Evolutionary conservation across 64 coral and sea anemone species (phyloP).

Genomic region (Stichodactyla mertensii): DNA sequence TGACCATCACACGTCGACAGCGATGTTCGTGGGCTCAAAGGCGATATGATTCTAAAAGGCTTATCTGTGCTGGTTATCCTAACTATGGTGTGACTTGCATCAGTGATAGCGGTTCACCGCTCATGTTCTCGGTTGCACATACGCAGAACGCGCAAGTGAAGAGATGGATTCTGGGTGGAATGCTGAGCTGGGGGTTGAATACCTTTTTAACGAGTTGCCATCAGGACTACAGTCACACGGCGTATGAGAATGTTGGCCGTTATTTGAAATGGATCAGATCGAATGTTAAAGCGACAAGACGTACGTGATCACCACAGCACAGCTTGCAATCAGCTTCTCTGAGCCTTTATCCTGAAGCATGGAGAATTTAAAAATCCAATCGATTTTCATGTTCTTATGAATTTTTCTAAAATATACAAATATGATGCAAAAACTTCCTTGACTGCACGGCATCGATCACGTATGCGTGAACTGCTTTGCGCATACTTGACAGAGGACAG

Average conservation of each 20-base stretch:
- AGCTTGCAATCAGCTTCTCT: too few species aligned
- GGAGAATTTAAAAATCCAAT: neutral
- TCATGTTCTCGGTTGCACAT: slow-evolving; percentile 73
- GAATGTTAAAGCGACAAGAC: slow-evolving; percentile 2
- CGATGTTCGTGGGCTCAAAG: slow-evolving; percentile 37
- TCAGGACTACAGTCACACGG: slow-evolving; percentile 54
- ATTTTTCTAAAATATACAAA: neutral
- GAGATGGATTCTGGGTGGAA: slow-evolving; percentile 77
- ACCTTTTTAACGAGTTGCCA: slow-evolving; percentile 51
- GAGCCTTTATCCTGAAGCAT: neutral
- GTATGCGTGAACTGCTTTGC: too few species aligned
- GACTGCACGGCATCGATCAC: too few species aligned
- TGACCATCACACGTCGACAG: slow-evolving; percentile 43
- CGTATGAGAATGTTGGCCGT: slow-evolving; percentile 49
- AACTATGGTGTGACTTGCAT: slow-evolving; percentile 55
- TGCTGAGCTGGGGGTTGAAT: slow-evolving; percentile 87
- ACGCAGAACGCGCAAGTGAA: neutral
- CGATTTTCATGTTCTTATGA: neutral
- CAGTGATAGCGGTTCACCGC: slow-evolving; percentile 81
- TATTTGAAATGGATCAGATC: slow-evolving; percentile 66
- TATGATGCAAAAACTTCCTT: too few species aligned
- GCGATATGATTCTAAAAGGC: slow-evolving; percentile 18
- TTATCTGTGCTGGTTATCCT: slow-evolving; percentile 59
- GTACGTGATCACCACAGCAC: neutral
- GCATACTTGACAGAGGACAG: too few species aligned